These are phyloP conservation scores for Arnoldichthys spilopterus DNA, from an alignment of 2,797 vertebrate species.

Conservation along the genomic window DNA sequence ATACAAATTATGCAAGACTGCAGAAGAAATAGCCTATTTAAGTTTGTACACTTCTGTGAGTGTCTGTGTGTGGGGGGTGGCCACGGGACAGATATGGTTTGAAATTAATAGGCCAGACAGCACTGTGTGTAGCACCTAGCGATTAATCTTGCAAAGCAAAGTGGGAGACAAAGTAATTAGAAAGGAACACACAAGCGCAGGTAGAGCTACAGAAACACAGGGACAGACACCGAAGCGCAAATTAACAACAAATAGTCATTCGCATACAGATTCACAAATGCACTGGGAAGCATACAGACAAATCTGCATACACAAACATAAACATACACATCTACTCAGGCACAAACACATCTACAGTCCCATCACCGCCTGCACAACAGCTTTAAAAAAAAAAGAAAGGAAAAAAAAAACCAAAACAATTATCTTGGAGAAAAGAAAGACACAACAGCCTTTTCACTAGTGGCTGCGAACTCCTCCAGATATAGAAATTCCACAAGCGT, in stretches of 20 bases:
- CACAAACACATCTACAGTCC: slow-evolving; percentile 28
- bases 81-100: slow-evolving; percentile 56
- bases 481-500: slow-evolving; percentile 61
- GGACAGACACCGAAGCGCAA: slow-evolving; percentile 31
- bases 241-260: slow-evolving; percentile 35
- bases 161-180: slow-evolving; percentile 71
- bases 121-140: slow-evolving; percentile 62
- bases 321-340: slow-evolving; percentile 36
- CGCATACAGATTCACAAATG: background rate
- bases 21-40: background rate
- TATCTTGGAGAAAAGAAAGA: slow-evolving; percentile 33
- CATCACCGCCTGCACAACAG: slow-evolving; percentile 12
- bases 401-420: no score
- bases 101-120: slow-evolving; percentile 71
- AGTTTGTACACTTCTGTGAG: no score
- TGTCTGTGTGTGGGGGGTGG: background rate
- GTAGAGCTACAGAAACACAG: slow-evolving; percentile 46
- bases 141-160: slow-evolving; percentile 75
- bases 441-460: slow-evolving; percentile 15
- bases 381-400: slow-evolving; percentile 9
- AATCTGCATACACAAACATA: slow-evolving; percentile 32
- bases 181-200: slow-evolving; percentile 62
- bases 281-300: background rate
- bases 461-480: slow-evolving; percentile 33
- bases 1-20: background rate